Conservation (phyloP, 2,797 vertebrate species). For the Furcifer pardalis region DNA sequence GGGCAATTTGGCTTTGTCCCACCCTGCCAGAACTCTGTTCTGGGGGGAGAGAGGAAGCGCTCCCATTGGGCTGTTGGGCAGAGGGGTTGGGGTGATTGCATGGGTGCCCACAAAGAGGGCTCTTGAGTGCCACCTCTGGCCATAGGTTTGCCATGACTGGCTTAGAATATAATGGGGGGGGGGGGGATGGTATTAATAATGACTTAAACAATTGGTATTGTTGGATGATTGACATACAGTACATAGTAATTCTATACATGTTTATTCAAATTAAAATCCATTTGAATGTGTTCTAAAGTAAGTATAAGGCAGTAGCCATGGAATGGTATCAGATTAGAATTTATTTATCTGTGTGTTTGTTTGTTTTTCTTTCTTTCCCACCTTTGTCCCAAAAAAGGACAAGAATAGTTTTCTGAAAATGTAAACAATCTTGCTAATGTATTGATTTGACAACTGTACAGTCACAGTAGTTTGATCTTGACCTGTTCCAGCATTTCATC, state of each 20-base stretch:
- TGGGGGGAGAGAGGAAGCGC: no score
- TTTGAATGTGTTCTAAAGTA: background rate
- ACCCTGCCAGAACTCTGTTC: no score
- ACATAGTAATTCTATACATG: background rate
- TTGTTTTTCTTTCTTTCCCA: no score
- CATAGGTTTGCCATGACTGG: no score
- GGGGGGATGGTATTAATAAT: background rate
- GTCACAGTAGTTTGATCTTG: background rate
- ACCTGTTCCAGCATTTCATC: background rate
- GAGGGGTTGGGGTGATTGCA: no score
- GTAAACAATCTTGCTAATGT: background rate
- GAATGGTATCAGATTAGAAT: slow-evolving; percentile 16
- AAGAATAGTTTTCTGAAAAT: background rate
- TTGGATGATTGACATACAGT: background rate
- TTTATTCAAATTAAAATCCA: background rate
- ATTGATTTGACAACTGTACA: background rate
- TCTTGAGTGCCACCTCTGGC: no score
- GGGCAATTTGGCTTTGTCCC: no score
- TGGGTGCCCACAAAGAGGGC: no score
- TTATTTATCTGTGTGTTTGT: no score
- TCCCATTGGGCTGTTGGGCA: no score
- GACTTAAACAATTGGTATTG: background rate
- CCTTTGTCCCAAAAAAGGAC: no score
- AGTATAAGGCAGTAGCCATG: background rate
- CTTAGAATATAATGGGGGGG: background rate